A percentile compares a stretch with the other conserved stretches of the same genome.
Evolutionary conservation across 2,797 vertebrate species (phyloP).

Genomic region (Tragopan temminckii): DNA sequence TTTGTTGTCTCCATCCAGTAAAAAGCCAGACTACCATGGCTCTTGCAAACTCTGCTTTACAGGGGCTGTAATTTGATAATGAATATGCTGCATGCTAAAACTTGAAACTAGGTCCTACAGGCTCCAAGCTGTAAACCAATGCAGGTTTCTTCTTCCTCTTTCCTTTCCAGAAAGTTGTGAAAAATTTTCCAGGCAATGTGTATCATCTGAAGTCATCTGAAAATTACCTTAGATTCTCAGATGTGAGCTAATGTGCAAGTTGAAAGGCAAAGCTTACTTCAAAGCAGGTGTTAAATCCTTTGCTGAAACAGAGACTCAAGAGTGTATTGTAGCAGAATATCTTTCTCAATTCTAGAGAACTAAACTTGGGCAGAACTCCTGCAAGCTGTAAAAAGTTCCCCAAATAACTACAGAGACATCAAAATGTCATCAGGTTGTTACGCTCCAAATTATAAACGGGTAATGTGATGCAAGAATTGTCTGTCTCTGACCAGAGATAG

Average conservation of each 20-base stretch:
- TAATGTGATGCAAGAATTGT: background rate
- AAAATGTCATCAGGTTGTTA: slow-evolving; percentile 58
- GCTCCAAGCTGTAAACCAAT: background rate
- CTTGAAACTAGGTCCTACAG: background rate
- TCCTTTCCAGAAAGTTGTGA: background rate
- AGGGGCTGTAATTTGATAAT: background rate
- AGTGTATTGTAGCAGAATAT: background rate
- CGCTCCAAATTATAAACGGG: slow-evolving; percentile 34
- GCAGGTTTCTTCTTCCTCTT: background rate
- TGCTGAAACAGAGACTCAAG: background rate
- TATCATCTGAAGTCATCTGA: background rate
- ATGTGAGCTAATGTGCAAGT: background rate
- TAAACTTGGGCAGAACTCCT: background rate
- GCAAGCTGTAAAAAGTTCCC: slow-evolving; percentile 29
- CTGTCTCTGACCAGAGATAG: background rate
- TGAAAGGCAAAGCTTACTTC: background rate
- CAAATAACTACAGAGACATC: slow-evolving; percentile 41
- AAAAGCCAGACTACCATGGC: background rate
- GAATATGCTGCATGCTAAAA: background rate
- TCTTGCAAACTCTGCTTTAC: background rate
- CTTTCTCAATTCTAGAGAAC: background rate
- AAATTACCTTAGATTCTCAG: background rate
- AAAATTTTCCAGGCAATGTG: background rate
- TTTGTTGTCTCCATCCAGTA: background rate
- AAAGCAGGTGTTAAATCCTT: background rate